Base-by-base conservation (phyloP, 2,888 invertebrate genomes). In the Hipparchia sbordonii region DNA sequence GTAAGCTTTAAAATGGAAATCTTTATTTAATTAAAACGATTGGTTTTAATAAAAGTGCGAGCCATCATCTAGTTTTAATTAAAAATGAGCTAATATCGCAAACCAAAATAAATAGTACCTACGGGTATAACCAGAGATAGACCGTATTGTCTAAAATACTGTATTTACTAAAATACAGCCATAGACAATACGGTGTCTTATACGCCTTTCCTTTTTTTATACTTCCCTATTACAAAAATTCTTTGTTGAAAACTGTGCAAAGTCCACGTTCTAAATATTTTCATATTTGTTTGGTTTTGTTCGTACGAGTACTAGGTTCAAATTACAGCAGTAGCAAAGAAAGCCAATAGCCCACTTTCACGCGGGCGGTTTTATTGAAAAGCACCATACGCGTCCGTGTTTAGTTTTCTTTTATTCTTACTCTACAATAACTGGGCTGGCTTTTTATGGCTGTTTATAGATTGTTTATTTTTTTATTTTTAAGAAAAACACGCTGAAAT, bases 301-400 rank as follows among this genome's bases (percentile, higher is more conserved):
- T 72, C 39, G 73, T 69, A 71, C 8, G 6, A 69, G 71, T 6
- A 6, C 69, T 66, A 69, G 71, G 71, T 74, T 72, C 68, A 75
- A 73, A 76, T 76, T 77, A 71, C 75, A 77, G 74, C 76, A 77
- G 67, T 71, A 74, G 84, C 84, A 87, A 89, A 88, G 89, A 87
- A 89, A 88, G 86, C 86, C 90, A 89, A 90, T 88, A 87, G 85
- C 82, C 81, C 79, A 81, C 84, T 85, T 89, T 87, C 85, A 86
- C 83, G 83, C 88, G 83, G 84, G 81, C 83, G 86, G 83, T 88
- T 90, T 88, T 90, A 90, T 91, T 89, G 88, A 91, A 91, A 89
- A 87, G 84, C 85, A 79, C 76, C 79, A 84, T 80, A 83, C 81
- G 79, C 81, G 83, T 78, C 79, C 78, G 82, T 85, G 87, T 87